Percentiles rank a stretch among this genome's conserved stretches.
Evolutionary conservation across 2,888 invertebrate species (phyloP).

Genomic region (Eristalinus aeneus): DNA sequence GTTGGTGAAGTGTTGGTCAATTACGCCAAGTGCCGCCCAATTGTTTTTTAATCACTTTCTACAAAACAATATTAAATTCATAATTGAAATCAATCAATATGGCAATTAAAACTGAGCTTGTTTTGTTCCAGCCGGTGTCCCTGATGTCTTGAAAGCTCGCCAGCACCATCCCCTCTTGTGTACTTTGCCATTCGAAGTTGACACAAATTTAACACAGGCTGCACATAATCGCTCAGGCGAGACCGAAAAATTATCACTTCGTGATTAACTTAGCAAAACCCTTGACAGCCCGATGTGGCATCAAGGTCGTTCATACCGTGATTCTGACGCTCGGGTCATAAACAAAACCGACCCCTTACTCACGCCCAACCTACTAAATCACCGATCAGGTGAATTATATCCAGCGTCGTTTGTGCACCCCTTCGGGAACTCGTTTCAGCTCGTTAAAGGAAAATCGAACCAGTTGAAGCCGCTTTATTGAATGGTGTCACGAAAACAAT

Average conservation of each 20-base stretch:
- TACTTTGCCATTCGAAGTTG: no score
- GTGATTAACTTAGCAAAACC: not conserved
- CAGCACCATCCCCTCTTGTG: no score
- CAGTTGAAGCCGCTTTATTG: conserved; percentile 15
- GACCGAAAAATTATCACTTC: not conserved
- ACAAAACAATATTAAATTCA: no score
- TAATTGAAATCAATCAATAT: no score
- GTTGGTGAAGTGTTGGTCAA: no score
- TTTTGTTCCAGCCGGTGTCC: no score
- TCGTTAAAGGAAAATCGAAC: conserved; percentile 17
- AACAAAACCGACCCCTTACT: not conserved
- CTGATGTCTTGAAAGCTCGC: no score
- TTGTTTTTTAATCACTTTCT: no score
- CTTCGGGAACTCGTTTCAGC: not conserved
- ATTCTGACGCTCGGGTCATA: not conserved
- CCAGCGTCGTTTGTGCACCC: not conserved
- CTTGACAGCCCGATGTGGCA: not conserved
- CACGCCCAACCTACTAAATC: no score
- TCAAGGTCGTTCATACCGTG: not conserved
- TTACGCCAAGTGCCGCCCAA: no score
- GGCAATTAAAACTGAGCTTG: no score
- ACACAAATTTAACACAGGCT: no score
- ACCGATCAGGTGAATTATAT: not conserved
- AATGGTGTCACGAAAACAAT: not conserved
- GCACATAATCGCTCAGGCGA: not conserved